Evolutionary conservation across 2,113 vertebrate genomes (phyloP).

Genomic region (Theristicus caerulescens): DNA sequence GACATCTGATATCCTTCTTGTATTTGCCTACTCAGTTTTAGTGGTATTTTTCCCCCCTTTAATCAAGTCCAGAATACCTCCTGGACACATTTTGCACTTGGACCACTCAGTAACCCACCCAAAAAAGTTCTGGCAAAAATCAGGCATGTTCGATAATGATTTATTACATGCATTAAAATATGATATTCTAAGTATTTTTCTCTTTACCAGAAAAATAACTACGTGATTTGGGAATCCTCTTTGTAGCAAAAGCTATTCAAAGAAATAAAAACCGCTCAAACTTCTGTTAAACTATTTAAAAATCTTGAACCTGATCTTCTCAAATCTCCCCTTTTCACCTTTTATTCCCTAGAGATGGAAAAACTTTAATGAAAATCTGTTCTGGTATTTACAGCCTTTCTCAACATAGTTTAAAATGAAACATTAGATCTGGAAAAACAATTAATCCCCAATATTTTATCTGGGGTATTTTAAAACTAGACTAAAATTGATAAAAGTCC

Average conservation of each 20-base stretch:
- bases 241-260: background rate
- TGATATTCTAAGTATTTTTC: background rate
- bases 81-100: background rate
- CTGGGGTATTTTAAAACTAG: background rate
- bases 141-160: rapidly evolving
- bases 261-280: background rate
- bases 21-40: background rate
- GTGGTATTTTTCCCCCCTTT: background rate
- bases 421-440: background rate
- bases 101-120: background rate
- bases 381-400: background rate
- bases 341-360: background rate
- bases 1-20: background rate
- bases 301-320: background rate
- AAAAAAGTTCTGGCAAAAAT: background rate
- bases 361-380: background rate
- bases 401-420: background rate
- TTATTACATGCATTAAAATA: background rate
- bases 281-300: background rate
- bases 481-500: background rate
- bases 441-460: background rate
- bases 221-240: background rate
- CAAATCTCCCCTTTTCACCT: background rate
- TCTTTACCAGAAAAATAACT: background rate
- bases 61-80: background rate